Percentiles rank a stretch among this genome's conserved stretches.
Conservation (phyloP, 2,888 invertebrate genomes). For the Synanthedon myopaeformis region DNA sequence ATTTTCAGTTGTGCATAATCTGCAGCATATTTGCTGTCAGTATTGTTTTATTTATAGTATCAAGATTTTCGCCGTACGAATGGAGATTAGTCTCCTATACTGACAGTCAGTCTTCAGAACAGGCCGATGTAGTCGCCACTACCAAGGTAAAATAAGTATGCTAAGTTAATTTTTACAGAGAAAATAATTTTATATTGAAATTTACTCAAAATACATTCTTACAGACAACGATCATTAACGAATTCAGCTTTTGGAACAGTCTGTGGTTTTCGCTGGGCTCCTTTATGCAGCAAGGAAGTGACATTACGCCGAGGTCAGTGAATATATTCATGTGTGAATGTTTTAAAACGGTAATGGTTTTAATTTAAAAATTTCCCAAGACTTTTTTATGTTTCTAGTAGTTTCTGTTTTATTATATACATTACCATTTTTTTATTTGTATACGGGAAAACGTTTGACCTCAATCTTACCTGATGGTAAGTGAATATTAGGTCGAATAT, state of each 20-base stretch:
- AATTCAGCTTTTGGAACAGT: constrained; percentile 95
- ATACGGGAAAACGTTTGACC: too few species aligned
- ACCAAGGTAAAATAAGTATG: constrained; percentile 25
- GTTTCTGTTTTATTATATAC: too few species aligned
- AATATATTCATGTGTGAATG: constrained; percentile 10
- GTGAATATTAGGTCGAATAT: too few species aligned
- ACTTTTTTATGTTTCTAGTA: too few species aligned
- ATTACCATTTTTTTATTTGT: too few species aligned
- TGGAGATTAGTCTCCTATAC: constrained; percentile 79
- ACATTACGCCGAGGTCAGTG: constrained; percentile 90
- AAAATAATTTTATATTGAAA: constrained; percentile 1
- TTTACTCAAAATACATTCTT: constrained; percentile 13
- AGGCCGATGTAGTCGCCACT: constrained; percentile 27
- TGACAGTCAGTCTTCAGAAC: constrained; percentile 33
- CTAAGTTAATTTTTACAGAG: neutral
- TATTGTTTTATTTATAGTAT: constrained; percentile 94
- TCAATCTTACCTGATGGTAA: too few species aligned
- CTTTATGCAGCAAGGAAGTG: constrained; percentile 99
- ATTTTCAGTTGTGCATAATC: constrained; percentile 73
- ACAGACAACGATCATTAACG: constrained; percentile 82
- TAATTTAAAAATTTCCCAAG: too few species aligned
- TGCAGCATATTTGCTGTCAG: constrained; percentile 94
- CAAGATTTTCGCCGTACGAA: constrained; percentile 95
- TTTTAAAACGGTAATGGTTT: too few species aligned
- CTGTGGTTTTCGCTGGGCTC: constrained; percentile 98